phyloP scores from a whole-genome alignment of 2,797 vertebrate genomes.

The Pangasius mekongensis region DNA sequence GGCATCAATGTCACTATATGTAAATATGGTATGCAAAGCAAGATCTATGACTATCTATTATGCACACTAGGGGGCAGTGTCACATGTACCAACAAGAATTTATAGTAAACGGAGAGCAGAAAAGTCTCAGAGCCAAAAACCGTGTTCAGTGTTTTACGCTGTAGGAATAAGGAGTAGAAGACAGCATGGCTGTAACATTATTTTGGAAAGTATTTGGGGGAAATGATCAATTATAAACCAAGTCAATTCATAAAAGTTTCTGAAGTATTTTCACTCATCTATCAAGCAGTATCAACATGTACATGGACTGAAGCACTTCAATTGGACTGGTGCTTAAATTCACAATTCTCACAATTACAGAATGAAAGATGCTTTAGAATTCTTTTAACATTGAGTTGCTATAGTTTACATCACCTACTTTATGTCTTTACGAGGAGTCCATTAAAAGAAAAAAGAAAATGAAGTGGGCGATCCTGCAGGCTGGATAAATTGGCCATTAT shows the following conservation, averaged over 20 bases:
- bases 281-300: neutral
- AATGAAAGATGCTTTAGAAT: neutral
- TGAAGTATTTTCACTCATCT: neutral
- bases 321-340: neutral
- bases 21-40: neutral
- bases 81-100: neutral
- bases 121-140: neutral
- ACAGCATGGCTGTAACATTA: neutral
- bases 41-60: neutral
- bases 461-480: neutral
- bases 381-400: neutral
- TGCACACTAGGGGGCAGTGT: slow-evolving; percentile 2
- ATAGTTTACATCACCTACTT: neutral
- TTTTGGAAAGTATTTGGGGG: neutral
- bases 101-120: neutral
- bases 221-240: neutral
- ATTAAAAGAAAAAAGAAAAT: neutral
- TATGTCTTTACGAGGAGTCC: neutral
- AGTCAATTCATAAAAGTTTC: neutral
- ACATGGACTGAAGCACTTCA: neutral
- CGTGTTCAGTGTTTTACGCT: neutral
- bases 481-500: neutral
- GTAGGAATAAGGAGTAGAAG: neutral
- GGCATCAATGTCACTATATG: neutral
- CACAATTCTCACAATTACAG: neutral